Base-by-base conservation (phyloP, 2,888 invertebrate species). In the Mechanitis mazaeus region DNA sequence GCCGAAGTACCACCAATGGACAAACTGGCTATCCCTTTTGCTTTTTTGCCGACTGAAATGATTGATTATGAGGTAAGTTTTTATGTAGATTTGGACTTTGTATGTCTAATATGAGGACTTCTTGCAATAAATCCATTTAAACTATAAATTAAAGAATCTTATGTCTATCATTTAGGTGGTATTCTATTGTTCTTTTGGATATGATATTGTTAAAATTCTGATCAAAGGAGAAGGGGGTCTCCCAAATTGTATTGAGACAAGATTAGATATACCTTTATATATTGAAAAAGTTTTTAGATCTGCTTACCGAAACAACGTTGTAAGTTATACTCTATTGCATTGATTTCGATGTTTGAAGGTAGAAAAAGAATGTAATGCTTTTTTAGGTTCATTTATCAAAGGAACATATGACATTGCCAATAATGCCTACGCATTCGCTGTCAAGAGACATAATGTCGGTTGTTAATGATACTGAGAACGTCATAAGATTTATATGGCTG, bases 11-110 rank as follows among this genome's bases (percentile, higher is more conserved):
- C 87, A 0, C 87, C 90, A 0, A 72, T 85, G 56, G 87, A 87
- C 3, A 88, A 84, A 66, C 67, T 89, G 67, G 84, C 86, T 1
- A 85, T 90, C 73, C 89, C 90, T 0, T 86, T 90, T 64, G 80
- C 88, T 9, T 90, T 90, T 57, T 75, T 89, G 80, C 90, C 90
- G 0, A 84, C 82, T 28, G 89, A 90, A 75, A 89, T 90, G 88
- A 77, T 88, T 31, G 82, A 87, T 71, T 90, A 90, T 63, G 83
- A 89, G 82, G 87, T 85, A 71, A 68, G 56, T 7, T 31, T 28
- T 31, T 31, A 31, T 2, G 31, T 31, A 50, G 9, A 50, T 7
- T 20, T 20, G 20, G 20, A 20, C 20, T 20, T 20, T 20, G 47
- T 20, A 28, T 47, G 47, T 4, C 6, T 28, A 28, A 47, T 47